Percentiles rank a stretch among this genome's conserved stretches.
Conservation (phyloP, 2,888 invertebrate species). For the Lathronympha strigana region DNA sequence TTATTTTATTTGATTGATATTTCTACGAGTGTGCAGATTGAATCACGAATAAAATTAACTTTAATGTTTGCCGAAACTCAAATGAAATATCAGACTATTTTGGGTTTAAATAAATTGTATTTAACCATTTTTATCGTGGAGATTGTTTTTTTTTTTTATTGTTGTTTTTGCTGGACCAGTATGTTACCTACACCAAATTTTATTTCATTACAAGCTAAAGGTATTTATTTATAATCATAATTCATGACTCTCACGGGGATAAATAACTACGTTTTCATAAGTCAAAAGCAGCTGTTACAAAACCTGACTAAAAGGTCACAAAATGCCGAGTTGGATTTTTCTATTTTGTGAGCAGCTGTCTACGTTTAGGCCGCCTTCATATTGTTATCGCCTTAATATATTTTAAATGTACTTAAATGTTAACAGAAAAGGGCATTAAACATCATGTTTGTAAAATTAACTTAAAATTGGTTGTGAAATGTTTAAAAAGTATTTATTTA, state of each 20-base stretch:
- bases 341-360: background rate
- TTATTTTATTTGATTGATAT: background rate
- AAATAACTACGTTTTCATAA: background rate
- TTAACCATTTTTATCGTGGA: background rate
- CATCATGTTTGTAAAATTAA: background rate
- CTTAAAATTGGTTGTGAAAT: background rate
- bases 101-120: background rate
- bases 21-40: background rate
- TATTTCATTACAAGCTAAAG: background rate
- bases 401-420: background rate
- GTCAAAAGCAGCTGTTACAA: slow-evolving; percentile 17
- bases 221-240: slow-evolving; percentile 1
- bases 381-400: slow-evolving; percentile 20
- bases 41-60: background rate
- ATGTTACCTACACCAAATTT: background rate
- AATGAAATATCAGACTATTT: background rate
- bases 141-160: background rate
- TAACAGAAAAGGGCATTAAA: background rate
- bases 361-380: slow-evolving; percentile 2
- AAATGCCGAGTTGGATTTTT: slow-evolving; percentile 4
- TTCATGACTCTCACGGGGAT: background rate
- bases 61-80: background rate
- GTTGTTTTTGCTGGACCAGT: background rate
- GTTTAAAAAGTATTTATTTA: background rate
- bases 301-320: slow-evolving; percentile 1